These are phyloP conservation scores for Phalera bucephala DNA, from an alignment of 2,888 invertebrate species.

Conservation along the genomic window DNA sequence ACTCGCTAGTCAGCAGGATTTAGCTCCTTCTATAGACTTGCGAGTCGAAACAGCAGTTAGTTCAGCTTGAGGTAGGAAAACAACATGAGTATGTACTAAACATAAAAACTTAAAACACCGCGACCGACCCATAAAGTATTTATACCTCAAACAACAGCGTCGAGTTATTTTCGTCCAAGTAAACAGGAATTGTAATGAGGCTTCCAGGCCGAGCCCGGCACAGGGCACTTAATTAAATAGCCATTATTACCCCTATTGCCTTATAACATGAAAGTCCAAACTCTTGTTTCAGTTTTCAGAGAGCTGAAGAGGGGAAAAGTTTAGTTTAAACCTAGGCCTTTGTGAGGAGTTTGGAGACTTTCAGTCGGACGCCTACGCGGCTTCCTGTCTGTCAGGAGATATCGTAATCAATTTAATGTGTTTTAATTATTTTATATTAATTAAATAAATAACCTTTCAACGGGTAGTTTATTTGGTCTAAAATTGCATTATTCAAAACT, in stretches of 20 bases:
- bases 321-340: background rate
- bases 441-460: no score
- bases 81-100: no score
- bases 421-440: background rate
- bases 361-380: no score
- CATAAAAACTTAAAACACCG: no score
- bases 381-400: background rate
- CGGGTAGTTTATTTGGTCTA: no score
- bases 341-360: background rate
- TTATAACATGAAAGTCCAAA: constrained; percentile 2
- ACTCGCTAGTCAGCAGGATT: no score
- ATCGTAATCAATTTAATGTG: background rate
- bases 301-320: background rate
- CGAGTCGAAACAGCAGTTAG: no score
- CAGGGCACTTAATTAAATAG: constrained; percentile 14
- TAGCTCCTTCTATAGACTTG: no score
- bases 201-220: constrained; percentile 3
- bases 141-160: no score
- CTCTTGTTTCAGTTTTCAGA: constrained; percentile 2
- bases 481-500: no score
- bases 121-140: no score
- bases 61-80: no score
- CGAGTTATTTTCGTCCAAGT: background rate
- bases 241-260: constrained; percentile 9
- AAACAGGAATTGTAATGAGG: constrained; percentile 2